Base-by-base conservation (phyloP, 1,140 invertebrate genomes). In the Megalopta genalis region DNA sequence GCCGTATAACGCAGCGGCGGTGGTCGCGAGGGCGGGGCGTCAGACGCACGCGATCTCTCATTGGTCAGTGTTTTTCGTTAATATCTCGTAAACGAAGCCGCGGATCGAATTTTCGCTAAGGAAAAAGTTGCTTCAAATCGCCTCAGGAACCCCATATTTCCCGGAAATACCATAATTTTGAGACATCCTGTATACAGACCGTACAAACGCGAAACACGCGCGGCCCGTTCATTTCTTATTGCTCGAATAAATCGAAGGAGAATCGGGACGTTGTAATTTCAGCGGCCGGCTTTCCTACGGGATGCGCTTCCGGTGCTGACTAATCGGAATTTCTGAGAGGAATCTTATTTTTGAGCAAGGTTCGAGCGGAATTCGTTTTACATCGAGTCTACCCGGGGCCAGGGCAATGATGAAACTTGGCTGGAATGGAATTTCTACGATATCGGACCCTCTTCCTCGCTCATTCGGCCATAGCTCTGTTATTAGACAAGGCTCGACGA, bases 241-340 rank as follows among this genome's bases (percentile, higher is more conserved):
- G 18, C 0, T 16, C 14, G 54, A n/a, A 57, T 8, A 68, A 76
- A 76, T 68, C 16, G 49, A 67, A 14, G n/a, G n/a, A 66, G 37
- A 60, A 76, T 76, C 54, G 57, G 37, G 64, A 32, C 7, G 32
- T 32, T 63, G 71, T 32, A 49, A 64, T 39, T 12, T n/a, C n/a
- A 49, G 14, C 46, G 37, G 21, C 9, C 21, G 2, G 54, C n/a
- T 49, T 5, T 27, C 66, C 23, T 32, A 16, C 23, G 27, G 52
- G 27, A 46, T 37, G 18, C 54, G 10, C 7, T 21, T n/a, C 42
- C 12, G 25, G 32, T n/a, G n/a, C 12, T 9, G 60, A 54, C 57
- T 77, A 70, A 77, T 77, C 68, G 76, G 68, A 71, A 77, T 77
- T 64, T 77, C 76, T 64, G 52, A 70, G n/a, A n/a, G 42, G 75